A percentile compares a stretch with the other conserved stretches of the same genome.
Evolutionary conservation across 1,140 invertebrate genomes (phyloP).

Genomic region (Drosophila burlai): DNA sequence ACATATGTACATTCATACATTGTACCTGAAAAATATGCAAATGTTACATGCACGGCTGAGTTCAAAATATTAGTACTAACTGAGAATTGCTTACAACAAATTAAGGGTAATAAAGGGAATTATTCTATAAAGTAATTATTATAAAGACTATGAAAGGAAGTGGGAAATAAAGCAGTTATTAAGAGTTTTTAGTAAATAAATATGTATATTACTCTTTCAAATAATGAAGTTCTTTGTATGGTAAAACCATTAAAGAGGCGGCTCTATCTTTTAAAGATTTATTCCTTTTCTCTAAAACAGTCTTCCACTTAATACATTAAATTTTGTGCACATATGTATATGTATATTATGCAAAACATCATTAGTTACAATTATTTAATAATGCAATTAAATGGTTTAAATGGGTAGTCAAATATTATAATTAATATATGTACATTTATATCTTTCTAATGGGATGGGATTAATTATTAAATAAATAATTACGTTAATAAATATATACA

Average conservation of each 20-base stretch:
- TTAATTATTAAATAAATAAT: too few species aligned
- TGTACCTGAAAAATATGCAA: slow-evolving; percentile 16
- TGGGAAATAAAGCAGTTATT: background rate
- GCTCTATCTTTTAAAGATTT: background rate
- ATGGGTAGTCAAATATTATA: background rate
- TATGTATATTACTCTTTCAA: background rate
- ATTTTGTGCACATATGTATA: background rate
- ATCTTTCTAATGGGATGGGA: background rate
- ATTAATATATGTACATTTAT: background rate
- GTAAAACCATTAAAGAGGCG: background rate
- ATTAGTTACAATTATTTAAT: background rate
- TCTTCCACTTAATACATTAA: background rate
- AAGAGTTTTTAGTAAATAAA: background rate
- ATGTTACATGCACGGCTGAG: slow-evolving; percentile 20
- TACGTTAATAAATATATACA: too few species aligned
- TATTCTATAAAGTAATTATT: background rate
- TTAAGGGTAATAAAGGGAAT: background rate
- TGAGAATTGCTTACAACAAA: background rate
- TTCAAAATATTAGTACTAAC: slow-evolving; percentile 11
- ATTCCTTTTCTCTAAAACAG: background rate
- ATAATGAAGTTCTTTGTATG: background rate
- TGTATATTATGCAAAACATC: background rate
- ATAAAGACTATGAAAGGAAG: background rate
- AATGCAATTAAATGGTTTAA: background rate
- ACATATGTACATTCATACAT: background rate